These are phyloP conservation scores for Epizoanthus ramosus DNA, from an alignment of 92 coral and sea anemone species.

Conservation along the genomic window DNA sequence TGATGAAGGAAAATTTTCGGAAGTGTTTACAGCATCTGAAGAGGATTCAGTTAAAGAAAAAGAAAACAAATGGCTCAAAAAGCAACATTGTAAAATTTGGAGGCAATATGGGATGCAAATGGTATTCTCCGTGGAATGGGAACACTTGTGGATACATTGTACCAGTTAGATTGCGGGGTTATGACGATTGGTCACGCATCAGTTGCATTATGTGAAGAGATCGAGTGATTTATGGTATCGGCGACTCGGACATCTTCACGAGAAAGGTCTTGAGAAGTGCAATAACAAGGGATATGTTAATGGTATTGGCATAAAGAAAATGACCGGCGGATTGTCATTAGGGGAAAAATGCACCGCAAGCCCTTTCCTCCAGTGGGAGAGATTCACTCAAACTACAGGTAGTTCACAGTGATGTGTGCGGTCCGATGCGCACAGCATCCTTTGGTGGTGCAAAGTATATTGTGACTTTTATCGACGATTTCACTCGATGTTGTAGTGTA, in stretches of 20 bases:
- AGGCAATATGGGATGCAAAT: conserved; percentile 22
- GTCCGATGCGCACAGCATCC: conserved; percentile 41
- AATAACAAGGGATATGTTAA: neutral
- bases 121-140: conserved; percentile 41
- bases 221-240: conserved; percentile 49
- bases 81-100: conserved; percentile 67
- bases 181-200: conserved; percentile 30
- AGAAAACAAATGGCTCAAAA: conserved; percentile 45
- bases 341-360: conserved; percentile 52
- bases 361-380: conserved; percentile 55
- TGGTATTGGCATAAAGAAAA: conserved; percentile 32
- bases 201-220: conserved; percentile 24
- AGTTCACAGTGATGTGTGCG: conserved; percentile 50
- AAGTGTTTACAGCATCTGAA: conserved; percentile 44
- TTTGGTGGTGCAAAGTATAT: conserved; percentile 50
- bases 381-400: conserved; percentile 42
- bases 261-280: no score
- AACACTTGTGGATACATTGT: conserved; percentile 54
- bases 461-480: conserved; percentile 48
- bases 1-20: conserved; percentile 48
- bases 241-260: neutral
- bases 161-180: conserved; percentile 62
- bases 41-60: conserved; percentile 28
- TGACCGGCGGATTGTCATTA: conserved; percentile 34
- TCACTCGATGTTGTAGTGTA: conserved; percentile 54